These are phyloP conservation scores for Drosophila hydei DNA, from an alignment of 1,140 invertebrate genomes.

Conservation along the genomic window DNA sequence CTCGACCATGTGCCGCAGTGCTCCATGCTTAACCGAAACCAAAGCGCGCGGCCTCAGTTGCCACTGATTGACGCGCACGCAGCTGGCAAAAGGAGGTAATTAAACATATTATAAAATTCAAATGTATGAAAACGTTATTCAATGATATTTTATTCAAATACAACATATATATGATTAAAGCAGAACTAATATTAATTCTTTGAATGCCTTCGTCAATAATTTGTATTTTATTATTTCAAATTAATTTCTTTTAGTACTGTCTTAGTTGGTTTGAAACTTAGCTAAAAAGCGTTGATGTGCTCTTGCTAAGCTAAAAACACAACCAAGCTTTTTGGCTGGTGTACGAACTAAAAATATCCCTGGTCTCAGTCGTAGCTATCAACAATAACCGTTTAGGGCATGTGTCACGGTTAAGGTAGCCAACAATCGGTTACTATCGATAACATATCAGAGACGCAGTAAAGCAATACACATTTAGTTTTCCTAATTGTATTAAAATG, in stretches of 20 bases:
- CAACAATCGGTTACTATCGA: not conserved
- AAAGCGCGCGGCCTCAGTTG: conserved; percentile 24
- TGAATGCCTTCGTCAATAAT: too few species aligned
- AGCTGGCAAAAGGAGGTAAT: conserved; percentile 28
- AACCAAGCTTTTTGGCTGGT: not conserved
- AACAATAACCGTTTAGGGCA: not conserved
- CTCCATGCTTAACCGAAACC: not conserved
- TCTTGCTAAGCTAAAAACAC: not conserved
- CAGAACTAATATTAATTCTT: not conserved
- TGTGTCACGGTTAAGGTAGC: not conserved
- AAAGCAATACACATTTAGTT: too few species aligned
- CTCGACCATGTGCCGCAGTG: conserved; percentile 1
- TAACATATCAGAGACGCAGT: not conserved
- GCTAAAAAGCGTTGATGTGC: not conserved
- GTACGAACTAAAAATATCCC: not conserved
- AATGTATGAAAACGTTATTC: too few species aligned
- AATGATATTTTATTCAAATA: too few species aligned
- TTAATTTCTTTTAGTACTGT: too few species aligned
- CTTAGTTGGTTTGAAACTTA: not conserved
- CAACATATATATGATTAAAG: too few species aligned
- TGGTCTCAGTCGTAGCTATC: not conserved
- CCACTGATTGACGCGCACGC: conserved; percentile 71
- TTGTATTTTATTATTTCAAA: too few species aligned
- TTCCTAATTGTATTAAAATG: too few species aligned
- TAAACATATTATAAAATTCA: conserved; percentile 1